Evolutionary conservation across 2,113 vertebrate species (phyloP).

Genomic region (Sander lucioperca): DNA sequence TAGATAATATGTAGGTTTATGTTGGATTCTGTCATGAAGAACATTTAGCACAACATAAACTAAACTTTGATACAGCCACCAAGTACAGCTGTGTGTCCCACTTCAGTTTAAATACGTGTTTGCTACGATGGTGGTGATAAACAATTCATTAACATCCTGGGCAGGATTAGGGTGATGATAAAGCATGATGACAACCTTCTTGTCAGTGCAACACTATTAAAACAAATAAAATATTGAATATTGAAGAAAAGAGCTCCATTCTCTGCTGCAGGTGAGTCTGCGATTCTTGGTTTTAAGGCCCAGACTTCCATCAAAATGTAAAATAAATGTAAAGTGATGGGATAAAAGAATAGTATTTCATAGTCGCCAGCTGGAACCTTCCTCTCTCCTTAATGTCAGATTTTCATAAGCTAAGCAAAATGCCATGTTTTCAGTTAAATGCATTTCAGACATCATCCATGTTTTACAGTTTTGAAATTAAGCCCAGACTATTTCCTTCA

Average conservation of each 20-base stretch:
- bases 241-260: slow-evolving; percentile 37
- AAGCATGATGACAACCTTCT: slow-evolving; percentile 35
- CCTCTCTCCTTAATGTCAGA: background rate
- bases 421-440: background rate
- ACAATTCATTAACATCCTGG: slow-evolving; percentile 62
- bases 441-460: background rate
- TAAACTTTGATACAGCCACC: slow-evolving; percentile 28
- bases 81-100: slow-evolving; percentile 51
- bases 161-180: slow-evolving; percentile 34
- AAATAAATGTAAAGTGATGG: background rate
- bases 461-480: too few relatives aligned
- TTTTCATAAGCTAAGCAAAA: background rate
- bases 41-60: background rate
- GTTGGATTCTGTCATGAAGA: background rate
- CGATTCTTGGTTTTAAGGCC: background rate
- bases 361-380: background rate
- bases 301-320: background rate
- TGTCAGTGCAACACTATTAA: slow-evolving; percentile 45
- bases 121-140: slow-evolving; percentile 41
- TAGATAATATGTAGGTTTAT: background rate
- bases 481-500: background rate
- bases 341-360: background rate
- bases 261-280: slow-evolving; percentile 1
- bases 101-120: slow-evolving; percentile 44
- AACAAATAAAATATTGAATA: slow-evolving; percentile 56